phyloP scores from a whole-genome alignment of 1,140 invertebrate genomes.

The Bombyx mandarina region DNA sequence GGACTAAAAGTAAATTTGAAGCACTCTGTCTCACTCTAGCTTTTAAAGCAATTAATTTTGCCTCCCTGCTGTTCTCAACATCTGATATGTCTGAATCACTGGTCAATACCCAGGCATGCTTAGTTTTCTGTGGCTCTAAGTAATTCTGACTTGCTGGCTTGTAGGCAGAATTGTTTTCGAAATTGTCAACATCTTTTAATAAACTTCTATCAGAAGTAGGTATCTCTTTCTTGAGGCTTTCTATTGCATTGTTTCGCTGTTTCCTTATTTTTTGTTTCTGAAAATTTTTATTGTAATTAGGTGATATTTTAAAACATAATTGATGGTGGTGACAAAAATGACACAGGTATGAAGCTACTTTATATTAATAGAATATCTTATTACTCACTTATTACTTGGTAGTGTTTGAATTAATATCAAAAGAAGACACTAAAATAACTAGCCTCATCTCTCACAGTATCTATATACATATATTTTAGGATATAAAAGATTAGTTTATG shows the following conservation, averaged over 20 bases:
- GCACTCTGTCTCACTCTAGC: conserved; percentile 62
- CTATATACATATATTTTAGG: too few species aligned
- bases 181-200: conserved; percentile 53
- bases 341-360: too few species aligned
- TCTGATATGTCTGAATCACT: conserved; percentile 69
- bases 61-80: conserved; percentile 50
- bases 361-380: too few species aligned
- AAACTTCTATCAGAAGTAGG: conserved; percentile 54
- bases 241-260: conserved; percentile 58
- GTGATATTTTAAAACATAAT: too few species aligned
- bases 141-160: conserved; percentile 47
- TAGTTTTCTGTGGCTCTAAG: conserved; percentile 40
- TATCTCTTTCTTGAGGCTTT: conserved; percentile 59
- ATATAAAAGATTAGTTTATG: too few species aligned
- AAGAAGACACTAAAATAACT: too few species aligned
- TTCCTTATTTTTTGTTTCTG: conserved; percentile 63
- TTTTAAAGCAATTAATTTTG: conserved; percentile 53
- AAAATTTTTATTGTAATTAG: background rate
- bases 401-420: too few species aligned
- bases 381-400: too few species aligned
- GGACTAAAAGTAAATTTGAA: conserved; percentile 57
- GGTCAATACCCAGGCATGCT: conserved; percentile 39
- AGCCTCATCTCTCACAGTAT: too few species aligned
- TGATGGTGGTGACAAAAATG: too few species aligned
- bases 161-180: conserved; percentile 51